These are phyloP conservation scores for Panopea generosa DNA, from an alignment of 2,888 invertebrate genomes.

Conservation along the genomic window DNA sequence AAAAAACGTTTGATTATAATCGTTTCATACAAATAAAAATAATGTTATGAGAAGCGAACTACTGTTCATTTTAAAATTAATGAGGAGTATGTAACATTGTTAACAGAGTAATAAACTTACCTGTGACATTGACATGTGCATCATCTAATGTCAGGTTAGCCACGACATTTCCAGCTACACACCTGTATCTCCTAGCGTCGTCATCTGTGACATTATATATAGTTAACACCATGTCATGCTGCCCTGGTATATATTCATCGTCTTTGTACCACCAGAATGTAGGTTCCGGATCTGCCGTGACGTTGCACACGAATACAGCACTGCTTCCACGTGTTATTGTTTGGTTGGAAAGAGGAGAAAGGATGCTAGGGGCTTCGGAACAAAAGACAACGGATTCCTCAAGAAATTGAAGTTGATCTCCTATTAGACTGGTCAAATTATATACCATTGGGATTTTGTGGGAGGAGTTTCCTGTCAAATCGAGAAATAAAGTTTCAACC, in stretches of 20 bases:
- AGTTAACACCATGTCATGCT: neutral
- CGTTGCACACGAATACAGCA: conserved; percentile 26
- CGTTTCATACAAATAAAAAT: no score
- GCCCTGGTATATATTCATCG: conserved; percentile 6
- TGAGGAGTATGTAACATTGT: no score
- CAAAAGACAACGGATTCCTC: conserved; percentile 32
- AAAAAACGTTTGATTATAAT: no score
- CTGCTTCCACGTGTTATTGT: conserved; percentile 17
- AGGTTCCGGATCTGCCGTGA: conserved; percentile 25
- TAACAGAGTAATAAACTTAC: no score
- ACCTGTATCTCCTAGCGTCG: conserved; percentile 22
- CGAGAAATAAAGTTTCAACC: conserved; percentile 27
- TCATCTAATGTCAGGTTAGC: conserved; percentile 42
- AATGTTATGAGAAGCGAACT: no score
- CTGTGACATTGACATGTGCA: conserved; percentile 11
- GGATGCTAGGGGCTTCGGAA: conserved; percentile 34
- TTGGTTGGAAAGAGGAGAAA: conserved; percentile 9
- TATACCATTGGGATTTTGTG: conserved; percentile 2
- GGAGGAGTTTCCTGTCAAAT: conserved; percentile 18
- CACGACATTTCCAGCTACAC: conserved; percentile 48
- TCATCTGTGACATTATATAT: conserved; percentile 10
- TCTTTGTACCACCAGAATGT: conserved; percentile 36
- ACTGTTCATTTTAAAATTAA: no score
- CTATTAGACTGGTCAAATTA: neutral
- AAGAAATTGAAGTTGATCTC: conserved; percentile 9